phyloP scores from a whole-genome alignment of 2,888 invertebrate genomes.

The Machimus rusticus region DNA sequence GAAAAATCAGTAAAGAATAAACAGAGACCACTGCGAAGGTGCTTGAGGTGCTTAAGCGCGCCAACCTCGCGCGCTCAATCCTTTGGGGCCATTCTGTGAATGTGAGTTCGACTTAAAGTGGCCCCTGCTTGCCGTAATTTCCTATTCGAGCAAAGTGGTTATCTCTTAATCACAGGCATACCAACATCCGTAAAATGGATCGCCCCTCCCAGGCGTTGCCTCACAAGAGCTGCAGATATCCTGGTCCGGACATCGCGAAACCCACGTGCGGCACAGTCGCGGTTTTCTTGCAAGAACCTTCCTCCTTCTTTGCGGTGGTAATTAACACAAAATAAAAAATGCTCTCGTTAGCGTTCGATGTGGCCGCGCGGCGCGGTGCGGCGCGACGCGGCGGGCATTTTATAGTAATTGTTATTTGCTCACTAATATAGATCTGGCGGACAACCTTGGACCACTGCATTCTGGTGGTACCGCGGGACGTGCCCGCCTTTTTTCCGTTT shows the following conservation, averaged over 20 bases:
- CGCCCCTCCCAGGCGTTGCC: constrained; percentile 27
- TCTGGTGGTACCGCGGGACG: constrained; percentile 28
- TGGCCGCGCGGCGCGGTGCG: not conserved
- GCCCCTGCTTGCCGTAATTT: not conserved
- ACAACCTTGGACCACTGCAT: constrained; percentile 38
- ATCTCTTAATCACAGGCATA: constrained; percentile 29
- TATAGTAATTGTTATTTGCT: constrained; percentile 37
- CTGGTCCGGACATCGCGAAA: constrained; percentile 24
- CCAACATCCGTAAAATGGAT: constrained; percentile 5
- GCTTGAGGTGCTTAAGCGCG: not conserved
- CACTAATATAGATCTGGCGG: constrained; percentile 21
- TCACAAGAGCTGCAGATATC: constrained; percentile 8
- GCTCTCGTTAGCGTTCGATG: constrained; percentile 26
- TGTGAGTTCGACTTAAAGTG: not conserved
- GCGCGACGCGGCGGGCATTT: not conserved
- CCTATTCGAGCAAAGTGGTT: constrained; percentile 16
- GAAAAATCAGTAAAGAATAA: constrained; percentile 16
- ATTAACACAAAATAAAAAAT: constrained; percentile 11
- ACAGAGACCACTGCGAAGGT: not conserved
- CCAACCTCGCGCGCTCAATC: not conserved
- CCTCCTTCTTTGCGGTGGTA: not conserved
- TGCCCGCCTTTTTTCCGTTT: not conserved
- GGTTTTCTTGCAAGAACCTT: not conserved
- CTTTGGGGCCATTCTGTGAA: not conserved
- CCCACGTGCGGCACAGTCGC: not conserved